These are phyloP conservation scores for Drosophila leonis DNA, from an alignment of 2,888 invertebrate species.

Conservation along the genomic window DNA sequence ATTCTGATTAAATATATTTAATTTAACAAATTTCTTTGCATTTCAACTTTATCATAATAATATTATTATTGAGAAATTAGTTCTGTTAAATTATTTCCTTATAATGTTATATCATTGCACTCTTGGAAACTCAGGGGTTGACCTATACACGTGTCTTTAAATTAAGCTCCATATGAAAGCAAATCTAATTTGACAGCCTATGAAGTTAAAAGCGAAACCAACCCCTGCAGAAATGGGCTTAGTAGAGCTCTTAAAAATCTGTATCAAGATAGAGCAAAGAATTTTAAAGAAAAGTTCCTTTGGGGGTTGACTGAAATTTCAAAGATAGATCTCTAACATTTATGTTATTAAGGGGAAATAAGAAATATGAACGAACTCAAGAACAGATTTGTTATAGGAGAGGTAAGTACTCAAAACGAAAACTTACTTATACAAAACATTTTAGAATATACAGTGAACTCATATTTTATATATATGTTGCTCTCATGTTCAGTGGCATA, in stretches of 20 bases:
- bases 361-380: neutral
- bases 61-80: neutral
- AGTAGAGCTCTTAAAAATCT: neutral
- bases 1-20: neutral
- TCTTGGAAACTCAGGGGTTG: conserved; percentile 14
- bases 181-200: conserved; percentile 44
- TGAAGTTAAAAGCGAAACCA: conserved; percentile 24
- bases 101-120: neutral
- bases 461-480: neutral
- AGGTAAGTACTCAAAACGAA: neutral
- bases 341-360: neutral
- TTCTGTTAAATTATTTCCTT: neutral
- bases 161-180: conserved; percentile 33
- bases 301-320: neutral
- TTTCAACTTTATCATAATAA: neutral
- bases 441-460: neutral
- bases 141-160: conserved; percentile 39
- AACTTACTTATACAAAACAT: neutral
- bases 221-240: conserved; percentile 18
- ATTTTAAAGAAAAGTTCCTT: neutral
- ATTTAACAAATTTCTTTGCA: neutral
- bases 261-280: neutral
- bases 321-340: neutral
- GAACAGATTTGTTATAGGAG: neutral
- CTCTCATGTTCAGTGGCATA: neutral